Conservation (phyloP, 2,888 invertebrate genomes). For the Acleris sparsana region DNA sequence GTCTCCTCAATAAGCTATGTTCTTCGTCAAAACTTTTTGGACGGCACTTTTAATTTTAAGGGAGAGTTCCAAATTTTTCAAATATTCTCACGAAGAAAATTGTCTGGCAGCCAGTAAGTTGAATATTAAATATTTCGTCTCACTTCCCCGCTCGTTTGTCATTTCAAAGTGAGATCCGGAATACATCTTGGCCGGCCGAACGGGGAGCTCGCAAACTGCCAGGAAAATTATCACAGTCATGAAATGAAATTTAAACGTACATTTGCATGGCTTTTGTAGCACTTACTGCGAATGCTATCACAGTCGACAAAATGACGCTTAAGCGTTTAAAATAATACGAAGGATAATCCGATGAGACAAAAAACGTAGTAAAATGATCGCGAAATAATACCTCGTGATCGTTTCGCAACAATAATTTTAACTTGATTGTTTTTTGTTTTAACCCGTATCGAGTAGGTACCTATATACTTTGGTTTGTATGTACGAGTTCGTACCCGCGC, state of each 20-base stretch:
- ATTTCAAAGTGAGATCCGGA: slow-evolving; percentile 36
- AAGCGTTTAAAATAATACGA: slow-evolving; percentile 29
- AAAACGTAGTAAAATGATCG: background rate
- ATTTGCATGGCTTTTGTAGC: slow-evolving; percentile 27
- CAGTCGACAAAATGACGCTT: slow-evolving; percentile 18
- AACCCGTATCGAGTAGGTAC: background rate
- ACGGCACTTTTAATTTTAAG: slow-evolving; percentile 50
- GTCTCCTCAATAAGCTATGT: slow-evolving; percentile 45
- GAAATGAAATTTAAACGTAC: slow-evolving; percentile 33
- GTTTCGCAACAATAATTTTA: background rate
- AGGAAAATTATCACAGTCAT: slow-evolving; percentile 36
- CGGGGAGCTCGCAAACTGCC: slow-evolving; percentile 33
- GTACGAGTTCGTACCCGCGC: too few species aligned
- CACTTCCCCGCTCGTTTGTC: slow-evolving; percentile 39
- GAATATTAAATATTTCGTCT: slow-evolving; percentile 57
- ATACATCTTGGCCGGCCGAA: slow-evolving; percentile 22
- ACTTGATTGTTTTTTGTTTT: background rate
- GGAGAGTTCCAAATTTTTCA: slow-evolving; percentile 43
- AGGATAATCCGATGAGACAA: slow-evolving; percentile 1
- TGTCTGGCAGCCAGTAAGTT: slow-evolving; percentile 47
- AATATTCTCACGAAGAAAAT: slow-evolving; percentile 42
- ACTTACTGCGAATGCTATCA: slow-evolving; percentile 26
- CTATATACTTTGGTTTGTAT: background rate
- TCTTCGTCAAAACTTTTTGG: slow-evolving; percentile 46
- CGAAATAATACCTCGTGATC: slow-evolving; percentile 1